phyloP scores from a whole-genome alignment of 2,113 vertebrate species.

The Bothrops jararaca region DNA sequence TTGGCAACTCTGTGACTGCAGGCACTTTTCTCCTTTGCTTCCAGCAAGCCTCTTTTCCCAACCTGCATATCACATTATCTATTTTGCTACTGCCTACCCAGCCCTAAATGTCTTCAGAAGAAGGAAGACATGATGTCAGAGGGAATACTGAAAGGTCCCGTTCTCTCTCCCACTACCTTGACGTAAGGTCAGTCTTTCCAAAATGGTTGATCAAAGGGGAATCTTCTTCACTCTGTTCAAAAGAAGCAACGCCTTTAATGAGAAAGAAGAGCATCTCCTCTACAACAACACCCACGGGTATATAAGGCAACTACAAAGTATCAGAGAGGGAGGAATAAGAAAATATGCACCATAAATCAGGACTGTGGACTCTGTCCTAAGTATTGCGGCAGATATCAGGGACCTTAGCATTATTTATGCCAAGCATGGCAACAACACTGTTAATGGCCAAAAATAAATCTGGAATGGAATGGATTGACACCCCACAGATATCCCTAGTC shows the following conservation, averaged over 20 bases:
- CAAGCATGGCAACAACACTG: neutral
- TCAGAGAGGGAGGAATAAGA: neutral
- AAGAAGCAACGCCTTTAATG: neutral
- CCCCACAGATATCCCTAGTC: neutral
- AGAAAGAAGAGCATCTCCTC: neutral
- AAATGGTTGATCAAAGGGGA: neutral
- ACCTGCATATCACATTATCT: neutral
- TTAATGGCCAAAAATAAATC: slow-evolving; percentile 11
- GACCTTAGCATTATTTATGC: neutral
- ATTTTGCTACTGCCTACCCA: neutral
- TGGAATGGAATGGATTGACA: neutral
- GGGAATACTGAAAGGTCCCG: neutral
- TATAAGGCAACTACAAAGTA: neutral
- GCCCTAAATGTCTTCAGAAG: neutral
- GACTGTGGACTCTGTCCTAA: neutral
- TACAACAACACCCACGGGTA: neutral
- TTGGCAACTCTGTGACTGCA: neutral
- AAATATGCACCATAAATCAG: neutral
- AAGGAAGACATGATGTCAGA: neutral
- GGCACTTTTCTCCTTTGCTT: neutral
- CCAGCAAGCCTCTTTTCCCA: neutral
- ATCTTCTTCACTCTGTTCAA: neutral
- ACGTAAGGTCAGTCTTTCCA: neutral
- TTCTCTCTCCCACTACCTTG: neutral
- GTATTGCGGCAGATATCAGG: neutral